These are phyloP conservation scores for Cromileptes altivelis DNA, from an alignment of 2,113 vertebrate species.

Conservation along the genomic window DNA sequence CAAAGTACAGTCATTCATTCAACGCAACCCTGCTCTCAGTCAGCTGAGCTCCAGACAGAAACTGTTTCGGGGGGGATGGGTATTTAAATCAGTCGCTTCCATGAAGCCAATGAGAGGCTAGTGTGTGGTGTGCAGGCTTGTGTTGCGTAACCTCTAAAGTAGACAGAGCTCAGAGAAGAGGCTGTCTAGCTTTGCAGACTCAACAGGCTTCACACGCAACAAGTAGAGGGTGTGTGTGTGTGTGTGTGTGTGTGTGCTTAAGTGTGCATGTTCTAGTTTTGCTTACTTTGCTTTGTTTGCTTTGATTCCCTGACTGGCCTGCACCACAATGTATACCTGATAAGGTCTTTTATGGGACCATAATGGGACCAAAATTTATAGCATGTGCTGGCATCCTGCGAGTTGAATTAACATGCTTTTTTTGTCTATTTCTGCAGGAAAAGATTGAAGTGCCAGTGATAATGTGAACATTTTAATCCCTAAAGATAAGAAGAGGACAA, in stretches of 20 bases:
- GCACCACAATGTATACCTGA: neutral
- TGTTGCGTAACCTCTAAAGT: constrained; percentile 74
- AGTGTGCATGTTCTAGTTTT: neutral
- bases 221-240: constrained; percentile 23
- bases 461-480: neutral
- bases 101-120: constrained; percentile 61
- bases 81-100: constrained; percentile 61
- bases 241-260: constrained; percentile 6
- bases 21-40: constrained; percentile 19
- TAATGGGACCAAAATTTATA: neutral
- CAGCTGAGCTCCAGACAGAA: constrained; percentile 30
- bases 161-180: constrained; percentile 65
- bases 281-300: constrained; percentile 25
- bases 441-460: neutral
- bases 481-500: neutral
- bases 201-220: constrained; percentile 74
- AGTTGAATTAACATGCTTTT: neutral
- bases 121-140: constrained; percentile 22
- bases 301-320: constrained; percentile 17
- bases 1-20: constrained; percentile 36
- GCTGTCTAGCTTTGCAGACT: constrained; percentile 68
- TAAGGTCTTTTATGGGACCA: neutral
- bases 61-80: constrained; percentile 30
- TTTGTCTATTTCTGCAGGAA: neutral
- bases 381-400: too few species aligned